phyloP scores from a whole-genome alignment of 2,797 vertebrate genomes.

The Lepus townsendii region DNA sequence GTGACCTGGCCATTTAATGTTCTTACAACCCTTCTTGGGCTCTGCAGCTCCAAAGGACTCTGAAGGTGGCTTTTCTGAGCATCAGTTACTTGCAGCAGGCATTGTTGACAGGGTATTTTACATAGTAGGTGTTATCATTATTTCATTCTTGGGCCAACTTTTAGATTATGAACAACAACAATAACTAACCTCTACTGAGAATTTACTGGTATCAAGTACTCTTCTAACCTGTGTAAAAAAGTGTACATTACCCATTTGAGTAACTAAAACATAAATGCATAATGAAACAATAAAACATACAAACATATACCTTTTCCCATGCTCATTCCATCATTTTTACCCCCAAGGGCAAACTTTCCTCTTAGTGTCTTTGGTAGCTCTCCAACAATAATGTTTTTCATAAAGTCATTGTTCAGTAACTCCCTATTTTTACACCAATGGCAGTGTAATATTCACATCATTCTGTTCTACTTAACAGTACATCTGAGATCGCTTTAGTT shows the following conservation, averaged over 20 bases:
- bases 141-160: not conserved
- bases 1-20: not conserved
- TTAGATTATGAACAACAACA: not conserved
- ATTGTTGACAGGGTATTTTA: not conserved
- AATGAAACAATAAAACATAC: slow-evolving; percentile 2
- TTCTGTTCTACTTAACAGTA: not conserved
- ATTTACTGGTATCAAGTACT: not conserved
- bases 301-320: not conserved
- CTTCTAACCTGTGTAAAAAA: not conserved
- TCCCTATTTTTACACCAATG: not conserved
- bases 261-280: not conserved
- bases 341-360: not conserved
- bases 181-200: not conserved
- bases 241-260: not conserved
- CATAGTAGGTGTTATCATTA: not conserved
- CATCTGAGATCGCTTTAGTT: slow-evolving; percentile 45
- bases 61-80: not conserved
- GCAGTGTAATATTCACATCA: not conserved
- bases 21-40: not conserved
- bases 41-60: not conserved
- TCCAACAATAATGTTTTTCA: not conserved
- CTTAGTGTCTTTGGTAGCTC: not conserved
- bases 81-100: not conserved
- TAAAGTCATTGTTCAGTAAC: not conserved
- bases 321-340: not conserved